Conservation (phyloP, 2,888 invertebrate species). For the Microplitis manilae region DNA sequence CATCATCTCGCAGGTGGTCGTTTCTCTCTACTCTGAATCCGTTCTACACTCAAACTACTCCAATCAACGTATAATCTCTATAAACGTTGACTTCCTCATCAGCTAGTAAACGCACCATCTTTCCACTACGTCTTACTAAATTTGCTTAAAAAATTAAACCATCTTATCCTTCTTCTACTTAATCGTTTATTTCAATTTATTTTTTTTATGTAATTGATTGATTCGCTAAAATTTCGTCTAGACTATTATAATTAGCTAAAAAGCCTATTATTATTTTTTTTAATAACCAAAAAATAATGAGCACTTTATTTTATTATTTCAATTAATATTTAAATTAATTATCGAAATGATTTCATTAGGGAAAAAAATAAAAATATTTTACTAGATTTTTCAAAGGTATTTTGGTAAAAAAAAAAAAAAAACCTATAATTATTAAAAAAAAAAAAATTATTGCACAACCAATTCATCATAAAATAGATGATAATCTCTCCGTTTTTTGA, state of each 20-base stretch:
- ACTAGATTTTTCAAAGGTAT: no score
- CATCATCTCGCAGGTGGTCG: conserved; percentile 42
- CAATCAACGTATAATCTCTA: conserved; percentile 38
- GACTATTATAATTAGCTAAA: background rate
- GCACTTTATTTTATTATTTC: background rate
- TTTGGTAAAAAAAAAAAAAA: no score
- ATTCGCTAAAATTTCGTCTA: background rate
- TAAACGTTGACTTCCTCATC: conserved; percentile 53
- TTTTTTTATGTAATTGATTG: background rate
- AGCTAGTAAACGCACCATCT: conserved; percentile 38
- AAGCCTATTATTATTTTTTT: background rate
- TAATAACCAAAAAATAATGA: conserved; percentile 2
- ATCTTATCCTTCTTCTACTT: conserved; percentile 4
- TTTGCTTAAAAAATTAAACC: conserved; percentile 39
- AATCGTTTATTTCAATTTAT: background rate
- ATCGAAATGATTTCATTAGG: no score
- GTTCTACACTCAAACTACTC: conserved; percentile 22
- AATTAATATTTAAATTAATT: background rate
- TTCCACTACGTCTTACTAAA: conserved; percentile 17
- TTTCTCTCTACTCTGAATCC: conserved; percentile 24
- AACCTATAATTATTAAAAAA: background rate
- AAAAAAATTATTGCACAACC: conserved; percentile 22
- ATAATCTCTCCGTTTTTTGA: background rate
- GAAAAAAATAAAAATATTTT: no score
- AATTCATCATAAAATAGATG: background rate